Conservation (phyloP, 2,797 vertebrate species). For the Enteromius mattozi region DNA sequence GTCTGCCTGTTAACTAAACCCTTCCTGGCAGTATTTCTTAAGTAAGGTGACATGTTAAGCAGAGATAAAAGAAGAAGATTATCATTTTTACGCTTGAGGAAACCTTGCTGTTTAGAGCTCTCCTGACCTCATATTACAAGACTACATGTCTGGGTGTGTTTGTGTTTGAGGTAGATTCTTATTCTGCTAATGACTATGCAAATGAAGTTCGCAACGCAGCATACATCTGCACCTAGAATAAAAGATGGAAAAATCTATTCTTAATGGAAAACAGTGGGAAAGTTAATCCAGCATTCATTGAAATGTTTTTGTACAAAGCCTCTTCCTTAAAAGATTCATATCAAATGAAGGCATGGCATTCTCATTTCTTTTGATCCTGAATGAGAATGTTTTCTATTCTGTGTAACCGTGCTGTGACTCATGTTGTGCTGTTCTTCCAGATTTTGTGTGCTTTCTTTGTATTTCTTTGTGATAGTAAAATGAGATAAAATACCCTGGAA, state of each 20-base stretch:
- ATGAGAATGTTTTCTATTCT: neutral
- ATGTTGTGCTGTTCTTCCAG: neutral
- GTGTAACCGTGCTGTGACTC: neutral
- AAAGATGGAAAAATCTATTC: conserved; percentile 10
- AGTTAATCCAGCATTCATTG: conserved; percentile 15
- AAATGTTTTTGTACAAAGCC: neutral
- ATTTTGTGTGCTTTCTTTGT: neutral
- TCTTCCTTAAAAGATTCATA: neutral
- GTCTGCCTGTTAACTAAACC: neutral
- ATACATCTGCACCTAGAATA: neutral
- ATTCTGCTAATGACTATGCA: conserved; percentile 41
- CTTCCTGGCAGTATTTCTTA: neutral
- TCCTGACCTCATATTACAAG: conserved; percentile 22
- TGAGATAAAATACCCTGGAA: neutral
- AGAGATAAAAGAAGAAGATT: conserved; percentile 9
- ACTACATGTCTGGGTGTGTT: conserved; percentile 4
- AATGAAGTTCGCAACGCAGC: neutral
- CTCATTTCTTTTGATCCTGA: neutral
- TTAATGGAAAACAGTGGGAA: neutral
- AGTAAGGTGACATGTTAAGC: neutral
- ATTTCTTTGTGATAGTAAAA: neutral
- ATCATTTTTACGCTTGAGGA: conserved; percentile 11
- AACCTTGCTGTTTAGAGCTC: neutral
- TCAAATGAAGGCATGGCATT: neutral
- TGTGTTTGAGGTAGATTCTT: neutral